A percentile compares a stretch with the other conserved stretches of the same genome.
Conservation (phyloP, 1,140 invertebrate genomes). For the Gonioctena quinquepunctata region DNA sequence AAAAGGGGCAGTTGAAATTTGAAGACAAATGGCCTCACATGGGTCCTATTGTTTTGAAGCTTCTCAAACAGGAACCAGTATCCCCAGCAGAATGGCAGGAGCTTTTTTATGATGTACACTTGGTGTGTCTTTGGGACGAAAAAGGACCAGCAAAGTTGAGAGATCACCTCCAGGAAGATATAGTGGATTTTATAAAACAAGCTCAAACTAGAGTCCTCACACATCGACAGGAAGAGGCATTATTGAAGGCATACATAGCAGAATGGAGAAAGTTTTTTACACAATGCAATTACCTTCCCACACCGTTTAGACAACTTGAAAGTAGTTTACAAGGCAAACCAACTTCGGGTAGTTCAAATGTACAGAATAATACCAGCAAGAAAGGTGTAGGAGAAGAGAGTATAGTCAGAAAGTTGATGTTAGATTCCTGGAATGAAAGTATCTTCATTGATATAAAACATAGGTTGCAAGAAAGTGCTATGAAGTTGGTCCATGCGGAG, state of each 20-base stretch:
- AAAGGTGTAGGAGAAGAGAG: constrained; percentile 76
- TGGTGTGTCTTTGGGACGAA: constrained; percentile 95
- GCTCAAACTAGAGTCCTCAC: constrained; percentile 87
- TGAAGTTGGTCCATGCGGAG: constrained; percentile 96
- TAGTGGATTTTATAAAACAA: constrained; percentile 92
- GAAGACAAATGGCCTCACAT: constrained; percentile 96
- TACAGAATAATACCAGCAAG: constrained; percentile 46
- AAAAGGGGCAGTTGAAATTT: constrained; percentile 74
- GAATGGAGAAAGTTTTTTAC: constrained; percentile 99
- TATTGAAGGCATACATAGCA: constrained; percentile 93
- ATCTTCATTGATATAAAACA: constrained; percentile 97
- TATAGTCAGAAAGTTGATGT: constrained; percentile 92
- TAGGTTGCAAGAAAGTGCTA: constrained; percentile 91
- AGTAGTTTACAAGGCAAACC: constrained; percentile 60
- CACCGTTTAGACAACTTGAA: constrained; percentile 93
- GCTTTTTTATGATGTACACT: constrained; percentile 93
- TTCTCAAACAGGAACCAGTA: constrained; percentile 90
- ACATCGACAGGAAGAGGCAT: constrained; percentile 90
- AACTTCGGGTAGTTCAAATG: constrained; percentile 62
- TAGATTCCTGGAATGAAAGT: constrained; percentile 97
- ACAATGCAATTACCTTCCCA: constrained; percentile 94
- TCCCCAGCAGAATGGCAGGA: constrained; percentile 97
- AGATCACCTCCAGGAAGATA: constrained; percentile 88
- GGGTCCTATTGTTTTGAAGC: constrained; percentile 89
- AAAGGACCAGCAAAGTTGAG: constrained; percentile 88